Conservation (phyloP, 1,140 invertebrate species). For the Rhagoletis zephyria region DNA sequence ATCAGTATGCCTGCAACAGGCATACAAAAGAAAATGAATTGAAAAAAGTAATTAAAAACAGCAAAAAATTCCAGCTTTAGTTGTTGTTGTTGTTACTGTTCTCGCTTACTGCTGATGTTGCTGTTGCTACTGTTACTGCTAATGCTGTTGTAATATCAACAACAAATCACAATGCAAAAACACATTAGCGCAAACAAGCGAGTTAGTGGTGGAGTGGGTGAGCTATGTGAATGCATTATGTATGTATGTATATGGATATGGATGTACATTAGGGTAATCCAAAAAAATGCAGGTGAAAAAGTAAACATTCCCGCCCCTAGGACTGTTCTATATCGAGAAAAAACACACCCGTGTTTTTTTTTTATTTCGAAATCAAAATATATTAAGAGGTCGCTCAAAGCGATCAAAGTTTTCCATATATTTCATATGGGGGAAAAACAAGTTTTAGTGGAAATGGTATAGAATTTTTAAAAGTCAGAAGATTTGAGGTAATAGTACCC, state of each 20-base stretch:
- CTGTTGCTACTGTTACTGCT: slow-evolving; percentile 7
- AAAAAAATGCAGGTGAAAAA: too few species aligned
- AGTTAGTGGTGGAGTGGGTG: background rate
- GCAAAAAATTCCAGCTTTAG: slow-evolving; percentile 33
- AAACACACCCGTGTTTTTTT: too few species aligned
- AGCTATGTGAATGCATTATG: background rate
- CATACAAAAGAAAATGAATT: slow-evolving; percentile 52
- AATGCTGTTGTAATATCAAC: background rate
- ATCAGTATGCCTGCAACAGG: background rate
- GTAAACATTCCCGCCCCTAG: too few species aligned
- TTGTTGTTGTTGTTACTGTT: background rate
- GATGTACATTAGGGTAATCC: too few species aligned
- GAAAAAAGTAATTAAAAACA: slow-evolving; percentile 56
- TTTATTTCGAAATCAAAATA: too few species aligned
- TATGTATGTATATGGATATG: background rate
- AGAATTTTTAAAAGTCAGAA: too few species aligned
- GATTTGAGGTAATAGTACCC: too few species aligned
- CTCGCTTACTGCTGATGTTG: background rate
- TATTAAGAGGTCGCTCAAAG: too few species aligned
- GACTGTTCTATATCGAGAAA: too few species aligned
- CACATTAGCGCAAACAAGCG: slow-evolving; percentile 51
- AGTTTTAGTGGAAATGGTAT: too few species aligned
- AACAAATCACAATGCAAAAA: slow-evolving; percentile 50
- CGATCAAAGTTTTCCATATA: too few species aligned
- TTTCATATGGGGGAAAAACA: too few species aligned